Percentiles rank a stretch among this genome's conserved stretches.
These are phyloP conservation scores for Poecile montanus DNA, from an alignment of 2,797 vertebrate species.

Conservation along the genomic window DNA sequence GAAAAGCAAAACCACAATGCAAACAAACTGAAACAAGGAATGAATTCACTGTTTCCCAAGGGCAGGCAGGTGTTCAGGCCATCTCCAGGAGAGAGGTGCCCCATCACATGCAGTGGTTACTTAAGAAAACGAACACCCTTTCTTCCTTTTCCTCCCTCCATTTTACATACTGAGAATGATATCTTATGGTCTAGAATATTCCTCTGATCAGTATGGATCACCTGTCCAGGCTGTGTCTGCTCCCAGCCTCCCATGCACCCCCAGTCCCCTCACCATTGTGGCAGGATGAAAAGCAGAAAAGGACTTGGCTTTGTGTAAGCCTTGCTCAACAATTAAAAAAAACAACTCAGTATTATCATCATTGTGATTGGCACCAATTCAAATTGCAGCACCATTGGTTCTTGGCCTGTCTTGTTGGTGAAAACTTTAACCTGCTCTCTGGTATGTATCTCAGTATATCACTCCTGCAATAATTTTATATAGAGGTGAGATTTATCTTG, in stretches of 20 bases:
- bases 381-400: not conserved
- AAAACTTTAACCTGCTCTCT: not conserved
- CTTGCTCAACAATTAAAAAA: not conserved
- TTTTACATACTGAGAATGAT: not conserved
- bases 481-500: not conserved
- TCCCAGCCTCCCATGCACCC: accelerated
- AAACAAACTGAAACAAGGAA: not conserved
- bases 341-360: not conserved
- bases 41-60: not conserved
- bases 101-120: not conserved
- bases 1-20: not conserved
- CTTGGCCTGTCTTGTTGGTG: not conserved
- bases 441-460: not conserved
- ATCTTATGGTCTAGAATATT: accelerated
- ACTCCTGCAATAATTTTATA: not conserved
- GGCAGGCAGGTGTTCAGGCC: not conserved
- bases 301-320: not conserved
- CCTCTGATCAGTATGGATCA: not conserved
- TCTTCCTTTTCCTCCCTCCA: not conserved
- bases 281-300: not conserved
- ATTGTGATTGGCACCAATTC: not conserved
- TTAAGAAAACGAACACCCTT: not conserved
- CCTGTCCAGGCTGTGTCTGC: not conserved
- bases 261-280: not conserved
- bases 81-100: not conserved